Percentiles rank a stretch among this genome's conserved stretches.
These are phyloP conservation scores for Apocheima hispidaria DNA, from an alignment of 2,888 invertebrate genomes.

Conservation along the genomic window DNA sequence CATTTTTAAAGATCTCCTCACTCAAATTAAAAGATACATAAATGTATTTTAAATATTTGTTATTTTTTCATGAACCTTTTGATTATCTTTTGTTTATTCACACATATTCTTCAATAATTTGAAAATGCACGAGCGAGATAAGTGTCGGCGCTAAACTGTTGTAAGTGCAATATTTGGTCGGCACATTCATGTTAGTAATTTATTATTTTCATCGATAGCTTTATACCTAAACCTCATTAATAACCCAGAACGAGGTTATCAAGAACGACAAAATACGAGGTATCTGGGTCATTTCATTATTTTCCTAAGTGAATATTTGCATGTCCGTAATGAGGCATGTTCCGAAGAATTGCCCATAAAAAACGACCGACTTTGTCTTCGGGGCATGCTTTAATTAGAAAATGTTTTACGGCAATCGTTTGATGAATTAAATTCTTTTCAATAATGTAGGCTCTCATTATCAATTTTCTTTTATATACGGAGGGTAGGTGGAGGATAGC, in stretches of 20 bases:
- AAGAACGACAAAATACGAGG: constrained; percentile 26
- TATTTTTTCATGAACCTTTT: no score
- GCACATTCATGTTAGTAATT: no score
- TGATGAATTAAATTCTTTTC: constrained; percentile 49
- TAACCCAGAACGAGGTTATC: constrained; percentile 17
- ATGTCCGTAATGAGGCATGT: constrained; percentile 69
- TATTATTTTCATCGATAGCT: neutral
- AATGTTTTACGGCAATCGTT: constrained; percentile 56
- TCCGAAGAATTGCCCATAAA: constrained; percentile 66
- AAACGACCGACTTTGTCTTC: constrained; percentile 67
- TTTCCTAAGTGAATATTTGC: constrained; percentile 80
- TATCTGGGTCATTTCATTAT: constrained; percentile 65
- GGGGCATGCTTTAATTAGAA: constrained; percentile 65
- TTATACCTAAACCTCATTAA: constrained; percentile 1
- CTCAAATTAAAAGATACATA: no score
- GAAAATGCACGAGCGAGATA: no score
- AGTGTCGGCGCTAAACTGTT: no score
- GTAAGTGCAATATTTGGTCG: no score
- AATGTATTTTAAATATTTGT: no score
- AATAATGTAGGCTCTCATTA: constrained; percentile 43
- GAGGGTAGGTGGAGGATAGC: constrained; percentile 13
- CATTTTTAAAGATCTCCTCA: no score
- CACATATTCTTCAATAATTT: no score
- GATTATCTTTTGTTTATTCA: no score
- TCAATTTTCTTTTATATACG: constrained; percentile 37